Conservation (phyloP, 2,888 invertebrate genomes). For the Lasioglossum marginatum region DNA sequence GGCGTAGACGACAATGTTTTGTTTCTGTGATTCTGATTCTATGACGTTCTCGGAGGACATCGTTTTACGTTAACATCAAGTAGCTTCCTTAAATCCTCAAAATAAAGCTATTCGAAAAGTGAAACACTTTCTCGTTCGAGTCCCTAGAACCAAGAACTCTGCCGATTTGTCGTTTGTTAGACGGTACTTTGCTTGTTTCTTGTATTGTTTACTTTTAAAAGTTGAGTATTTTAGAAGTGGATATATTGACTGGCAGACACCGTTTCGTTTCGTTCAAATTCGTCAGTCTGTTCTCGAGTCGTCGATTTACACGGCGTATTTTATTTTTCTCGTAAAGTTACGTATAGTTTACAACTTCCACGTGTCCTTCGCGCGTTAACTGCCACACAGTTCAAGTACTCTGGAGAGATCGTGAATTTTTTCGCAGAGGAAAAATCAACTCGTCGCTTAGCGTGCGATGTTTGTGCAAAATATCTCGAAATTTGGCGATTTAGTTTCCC, state of each 20-base stretch:
- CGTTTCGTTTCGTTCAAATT: background rate
- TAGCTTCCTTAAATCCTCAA: background rate
- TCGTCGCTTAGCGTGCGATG: slow-evolving; percentile 3
- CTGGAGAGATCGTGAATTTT: background rate
- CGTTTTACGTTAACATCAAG: background rate
- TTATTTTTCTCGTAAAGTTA: background rate
- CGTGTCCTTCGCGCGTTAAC: slow-evolving; percentile 9
- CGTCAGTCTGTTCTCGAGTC: slow-evolving; percentile 1
- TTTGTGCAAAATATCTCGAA: background rate
- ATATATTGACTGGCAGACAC: slow-evolving; percentile 5
- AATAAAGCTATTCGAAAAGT: background rate
- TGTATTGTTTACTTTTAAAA: background rate
- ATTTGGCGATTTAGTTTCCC: background rate
- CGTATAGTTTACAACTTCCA: background rate
- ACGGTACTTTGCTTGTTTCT: background rate
- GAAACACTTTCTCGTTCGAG: background rate
- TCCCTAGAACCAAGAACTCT: background rate
- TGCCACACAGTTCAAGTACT: background rate
- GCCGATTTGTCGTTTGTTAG: background rate
- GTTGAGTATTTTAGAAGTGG: slow-evolving; percentile 9
- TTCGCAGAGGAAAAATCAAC: background rate
- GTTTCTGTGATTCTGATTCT: background rate
- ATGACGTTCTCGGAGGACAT: background rate
- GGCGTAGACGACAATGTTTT: background rate
- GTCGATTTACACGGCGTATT: background rate